Percentiles rank a stretch among this genome's conserved stretches.
Evolutionary conservation across 2,113 vertebrate genomes (phyloP).

Genomic region (Brienomyrus brachyistius): DNA sequence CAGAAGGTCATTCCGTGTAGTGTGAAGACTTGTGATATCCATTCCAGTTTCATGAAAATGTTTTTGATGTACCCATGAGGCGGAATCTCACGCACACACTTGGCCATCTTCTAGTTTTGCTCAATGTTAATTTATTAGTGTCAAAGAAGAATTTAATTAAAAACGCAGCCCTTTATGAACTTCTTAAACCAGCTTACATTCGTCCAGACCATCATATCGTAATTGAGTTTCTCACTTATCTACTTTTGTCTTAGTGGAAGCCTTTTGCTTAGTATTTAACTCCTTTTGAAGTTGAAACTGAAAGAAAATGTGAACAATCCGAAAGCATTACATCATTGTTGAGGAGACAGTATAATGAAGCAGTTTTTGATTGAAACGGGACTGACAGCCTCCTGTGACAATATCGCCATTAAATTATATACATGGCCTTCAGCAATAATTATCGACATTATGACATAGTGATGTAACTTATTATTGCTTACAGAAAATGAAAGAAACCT

Average conservation of each 20-base stretch:
- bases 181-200: not conserved
- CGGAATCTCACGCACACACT: not conserved
- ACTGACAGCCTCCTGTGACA: not conserved
- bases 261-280: not conserved
- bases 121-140: not conserved
- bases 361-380: not conserved
- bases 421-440: not conserved
- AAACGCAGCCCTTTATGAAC: not conserved
- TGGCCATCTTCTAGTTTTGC: not conserved
- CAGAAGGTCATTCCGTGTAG: slow-evolving; percentile 8
- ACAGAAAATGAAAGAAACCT: not conserved
- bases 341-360: not conserved
- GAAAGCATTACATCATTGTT: not conserved
- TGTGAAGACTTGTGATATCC: not conserved
- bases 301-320: not conserved
- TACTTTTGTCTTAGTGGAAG: not conserved
- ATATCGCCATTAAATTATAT: not conserved
- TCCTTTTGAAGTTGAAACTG: not conserved
- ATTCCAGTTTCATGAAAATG: not conserved
- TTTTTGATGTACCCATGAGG: not conserved
- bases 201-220: not conserved
- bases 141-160: not conserved
- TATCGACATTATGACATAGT: not conserved
- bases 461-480: not conserved
- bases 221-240: not conserved